Evolutionary conservation across 2,888 invertebrate genomes (phyloP), one percentile per base, ranked within the genome.

Genomic region (Unio delphinus): DNA sequence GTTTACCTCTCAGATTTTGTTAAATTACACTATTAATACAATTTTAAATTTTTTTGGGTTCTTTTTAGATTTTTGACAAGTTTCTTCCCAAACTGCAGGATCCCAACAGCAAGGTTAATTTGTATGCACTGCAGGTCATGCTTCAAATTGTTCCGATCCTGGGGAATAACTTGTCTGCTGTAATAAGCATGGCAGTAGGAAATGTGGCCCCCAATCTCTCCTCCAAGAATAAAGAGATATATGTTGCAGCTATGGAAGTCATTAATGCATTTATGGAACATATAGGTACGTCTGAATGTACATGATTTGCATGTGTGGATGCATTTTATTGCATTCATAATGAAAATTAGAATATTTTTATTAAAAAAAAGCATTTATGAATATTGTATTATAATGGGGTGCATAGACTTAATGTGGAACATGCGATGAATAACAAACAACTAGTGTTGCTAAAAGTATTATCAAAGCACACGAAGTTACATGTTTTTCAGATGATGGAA

Each of bases 41-140:
- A 55, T 61, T 15, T 45, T 45, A 45, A 34, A 4, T 2, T 11
- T 45, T 34, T 5, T 20, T 67, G 67, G 63, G 59, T 72, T 67
- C 67, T 30, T 79, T 85, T 26, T 82, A 89, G 89, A 86, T 90
- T 54, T 89, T 89, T 81, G 89, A 89, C 81, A 89, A 88, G 78
- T 89, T 90, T 75, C 80, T 88, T 65, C 87, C 88, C 4, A 81
- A 89, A 30, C 75, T 90, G 67, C 86, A 86, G 68, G 90, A 90
- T 76, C 85, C 88, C 20, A 90, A 90, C 80, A 87, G 88, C 76
- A 90, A 90, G 78, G 90, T 90, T 61, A 89, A 88, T 70, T 79
- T 90, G 70, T 84, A 80, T 69, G 89, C 90, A 7, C 80, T 90
- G 66, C 85, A 88, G 74, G 85, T 84, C 45, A 83, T 86, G 78